Evolutionary conservation across 2,113 vertebrate species (phyloP).

Genomic region (Rhagologus leucostigma): DNA sequence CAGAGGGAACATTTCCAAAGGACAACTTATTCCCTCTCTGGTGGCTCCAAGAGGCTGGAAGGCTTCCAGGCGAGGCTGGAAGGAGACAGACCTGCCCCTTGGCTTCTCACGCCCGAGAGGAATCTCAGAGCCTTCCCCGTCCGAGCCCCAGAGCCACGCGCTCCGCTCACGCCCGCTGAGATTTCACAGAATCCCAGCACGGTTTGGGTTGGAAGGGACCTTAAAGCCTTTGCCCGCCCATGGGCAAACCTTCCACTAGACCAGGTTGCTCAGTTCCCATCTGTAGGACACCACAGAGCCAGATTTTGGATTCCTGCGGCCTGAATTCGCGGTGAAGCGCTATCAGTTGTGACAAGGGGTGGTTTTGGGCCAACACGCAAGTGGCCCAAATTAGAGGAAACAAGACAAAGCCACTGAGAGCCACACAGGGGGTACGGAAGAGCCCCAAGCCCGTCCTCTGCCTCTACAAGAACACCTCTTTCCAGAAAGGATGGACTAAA

Average conservation of each 20-base stretch:
- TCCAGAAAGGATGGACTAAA: not conserved
- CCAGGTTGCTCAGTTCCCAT: not conserved
- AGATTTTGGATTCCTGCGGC: rapidly evolving
- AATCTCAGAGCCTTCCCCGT: not conserved
- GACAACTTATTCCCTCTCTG: not conserved
- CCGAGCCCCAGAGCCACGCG: rapidly evolving
- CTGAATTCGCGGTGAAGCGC: rapidly evolving
- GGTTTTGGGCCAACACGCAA: not conserved
- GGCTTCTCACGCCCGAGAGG: not conserved
- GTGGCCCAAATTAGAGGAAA: rapidly evolving
- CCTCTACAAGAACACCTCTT: not conserved
- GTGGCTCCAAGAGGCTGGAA: not conserved
- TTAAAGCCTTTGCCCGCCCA: not conserved
- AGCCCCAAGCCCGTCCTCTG: not conserved
- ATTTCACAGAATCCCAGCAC: not conserved
- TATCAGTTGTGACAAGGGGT: rapidly evolving
- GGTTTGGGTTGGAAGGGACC: not conserved
- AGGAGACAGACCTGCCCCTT: not conserved
- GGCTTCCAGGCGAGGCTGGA: not conserved
- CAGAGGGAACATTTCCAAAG: not conserved
- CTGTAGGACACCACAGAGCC: not conserved
- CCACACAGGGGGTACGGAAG: not conserved
- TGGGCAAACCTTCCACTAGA: not conserved
- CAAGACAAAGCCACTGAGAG: not conserved
- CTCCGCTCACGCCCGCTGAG: not conserved